These are phyloP conservation scores for Eurosta solidaginis DNA, from an alignment of 1,140 invertebrate genomes.

Conservation along the genomic window DNA sequence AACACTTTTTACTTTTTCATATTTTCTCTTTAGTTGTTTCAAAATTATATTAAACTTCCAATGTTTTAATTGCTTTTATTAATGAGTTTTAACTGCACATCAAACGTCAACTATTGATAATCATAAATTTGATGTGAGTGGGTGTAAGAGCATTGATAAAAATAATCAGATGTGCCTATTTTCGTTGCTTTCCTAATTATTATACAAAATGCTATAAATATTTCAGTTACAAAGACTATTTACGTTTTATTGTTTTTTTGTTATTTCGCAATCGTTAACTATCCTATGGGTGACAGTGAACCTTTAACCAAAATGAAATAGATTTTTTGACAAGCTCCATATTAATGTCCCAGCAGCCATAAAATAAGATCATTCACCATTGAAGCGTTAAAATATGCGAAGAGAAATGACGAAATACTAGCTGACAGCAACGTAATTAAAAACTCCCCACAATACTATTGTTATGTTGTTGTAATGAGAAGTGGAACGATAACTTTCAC, in stretches of 20 bases:
- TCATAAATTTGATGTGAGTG: no score
- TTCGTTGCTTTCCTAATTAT: no score
- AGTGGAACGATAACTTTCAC: neutral
- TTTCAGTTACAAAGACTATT: no score
- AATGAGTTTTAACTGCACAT: no score
- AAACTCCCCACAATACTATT: constrained; percentile 2
- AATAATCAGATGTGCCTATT: no score
- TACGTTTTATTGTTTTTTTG: no score
- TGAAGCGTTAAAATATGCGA: constrained; percentile 16
- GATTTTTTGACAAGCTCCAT: neutral
- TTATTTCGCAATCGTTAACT: neutral
- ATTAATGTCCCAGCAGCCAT: constrained; percentile 11
- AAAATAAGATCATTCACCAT: neutral
- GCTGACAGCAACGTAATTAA: constrained; percentile 23
- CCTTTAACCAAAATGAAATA: constrained; percentile 1
- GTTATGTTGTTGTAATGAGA: neutral
- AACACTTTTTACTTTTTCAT: no score
- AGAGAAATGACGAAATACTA: constrained; percentile 15
- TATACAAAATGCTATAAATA: neutral
- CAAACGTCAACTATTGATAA: no score
- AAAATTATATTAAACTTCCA: no score
- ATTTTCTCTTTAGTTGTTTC: no score
- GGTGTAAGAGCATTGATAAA: no score
- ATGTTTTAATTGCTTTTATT: no score
- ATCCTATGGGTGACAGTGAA: neutral